Conservation (phyloP, 2,797 vertebrate genomes). For the Leptatherina wallacei region DNA sequence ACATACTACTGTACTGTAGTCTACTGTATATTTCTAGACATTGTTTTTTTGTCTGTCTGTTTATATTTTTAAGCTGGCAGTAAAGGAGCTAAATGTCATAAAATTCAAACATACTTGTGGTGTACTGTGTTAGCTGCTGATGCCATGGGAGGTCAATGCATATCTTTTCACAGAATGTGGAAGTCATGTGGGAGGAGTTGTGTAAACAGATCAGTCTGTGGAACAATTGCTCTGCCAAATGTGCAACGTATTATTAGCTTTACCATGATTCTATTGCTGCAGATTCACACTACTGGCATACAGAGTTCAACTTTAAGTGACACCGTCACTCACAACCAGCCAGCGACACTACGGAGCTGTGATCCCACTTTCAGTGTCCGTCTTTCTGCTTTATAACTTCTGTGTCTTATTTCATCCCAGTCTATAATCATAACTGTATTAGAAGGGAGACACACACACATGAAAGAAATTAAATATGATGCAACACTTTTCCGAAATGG, state of each 20-base stretch:
- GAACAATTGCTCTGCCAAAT: background rate
- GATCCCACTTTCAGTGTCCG: conserved; percentile 8
- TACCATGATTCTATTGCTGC: background rate
- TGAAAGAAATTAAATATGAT: background rate
- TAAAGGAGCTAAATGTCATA: background rate
- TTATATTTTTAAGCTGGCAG: too few species aligned
- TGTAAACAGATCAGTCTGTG: too few species aligned
- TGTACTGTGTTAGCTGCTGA: background rate
- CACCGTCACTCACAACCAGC: background rate
- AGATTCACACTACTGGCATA: background rate
- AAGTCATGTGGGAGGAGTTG: too few species aligned
- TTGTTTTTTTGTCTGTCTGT: too few species aligned
- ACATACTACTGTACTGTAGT: too few species aligned
- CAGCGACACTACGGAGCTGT: conserved; percentile 30
- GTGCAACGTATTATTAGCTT: conserved; percentile 1
- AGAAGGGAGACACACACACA: conserved; percentile 33
- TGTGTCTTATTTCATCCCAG: conserved; percentile 20
- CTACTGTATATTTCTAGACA: too few species aligned
- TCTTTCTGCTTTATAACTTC: conserved; percentile 18
- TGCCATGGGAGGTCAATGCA: background rate
- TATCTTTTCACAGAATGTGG: too few species aligned
- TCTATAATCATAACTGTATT: conserved; percentile 44
- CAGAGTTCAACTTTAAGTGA: conserved; percentile 13
- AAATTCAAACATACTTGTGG: background rate
- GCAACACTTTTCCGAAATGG: background rate